Base-by-base conservation (phyloP, 2,797 vertebrate genomes). In the Lithobates sylvaticus region DNA sequence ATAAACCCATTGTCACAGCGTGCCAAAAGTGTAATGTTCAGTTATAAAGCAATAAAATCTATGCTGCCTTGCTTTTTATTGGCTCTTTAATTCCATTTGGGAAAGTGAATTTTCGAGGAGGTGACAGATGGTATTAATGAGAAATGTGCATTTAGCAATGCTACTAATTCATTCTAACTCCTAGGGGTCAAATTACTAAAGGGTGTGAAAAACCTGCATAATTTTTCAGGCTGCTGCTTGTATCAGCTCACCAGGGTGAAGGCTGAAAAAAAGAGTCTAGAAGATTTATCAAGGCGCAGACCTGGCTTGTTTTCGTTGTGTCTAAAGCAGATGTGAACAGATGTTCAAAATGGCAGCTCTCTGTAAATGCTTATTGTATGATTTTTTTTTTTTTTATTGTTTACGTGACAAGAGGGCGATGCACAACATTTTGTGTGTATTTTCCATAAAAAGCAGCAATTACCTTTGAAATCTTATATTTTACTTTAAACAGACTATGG, bases 141-240 rank as follows among this genome's bases (percentile, higher is more conserved):
- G 54, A 82, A 82, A 82, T 82, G 80, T 82, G 80, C 80, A 74
- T 73, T 82, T 82, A 82, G 80, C 70, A 82, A 82, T 82, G 70
- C 80, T 82, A 82, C 80, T 82, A 82, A 82, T 82, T 82, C 80
- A 82, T 82, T 82, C 70, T 82, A 82, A 82, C 80, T 82, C 80
- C 80, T 82, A 64, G 34, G 80, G 70, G 80, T 82, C 80, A 82
- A 65, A 82, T 82, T 82, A 82, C 70, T 73, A 82, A 82, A 73
- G 70, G 80, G 80, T 82, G 80, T 73, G 80, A 58, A 82, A 82
- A 82, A 74, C 70, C 80, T 74, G 70, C 80, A 82, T 64, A 61
- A 82, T 82, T 82, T 61, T 73, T 72, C 80, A 82, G 36, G 80
- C 70, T 82, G 71, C 70, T 64, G 70, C 80, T 81, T 82, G 54